A percentile compares a stretch with the other conserved stretches of the same genome.
phyloP scores from a whole-genome alignment of 53 echinoderm and acorn worm genomes.

The Luidia sarsii region DNA sequence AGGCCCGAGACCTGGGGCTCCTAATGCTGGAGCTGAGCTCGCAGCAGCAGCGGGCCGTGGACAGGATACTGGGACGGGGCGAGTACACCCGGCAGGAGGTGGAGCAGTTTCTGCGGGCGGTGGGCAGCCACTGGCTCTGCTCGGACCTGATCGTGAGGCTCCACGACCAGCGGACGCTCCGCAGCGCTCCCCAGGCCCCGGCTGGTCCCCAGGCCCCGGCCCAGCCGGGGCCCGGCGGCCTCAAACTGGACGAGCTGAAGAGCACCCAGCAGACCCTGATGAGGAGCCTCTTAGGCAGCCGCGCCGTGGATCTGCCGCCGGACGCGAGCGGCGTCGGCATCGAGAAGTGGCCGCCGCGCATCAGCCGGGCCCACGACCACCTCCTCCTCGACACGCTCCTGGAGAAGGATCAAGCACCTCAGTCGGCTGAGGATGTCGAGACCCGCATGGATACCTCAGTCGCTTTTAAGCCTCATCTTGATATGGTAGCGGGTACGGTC shows the following conservation, averaged over 20 bases:
- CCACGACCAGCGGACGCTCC: not conserved
- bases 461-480: no score
- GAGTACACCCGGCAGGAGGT: not conserved
- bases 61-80: not conserved
- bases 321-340: no score
- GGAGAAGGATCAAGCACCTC: no score
- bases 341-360: no score
- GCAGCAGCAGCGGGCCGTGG: not conserved
- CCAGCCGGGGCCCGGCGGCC: no score
- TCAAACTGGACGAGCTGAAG: slow-evolving; percentile 10
- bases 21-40: not conserved
- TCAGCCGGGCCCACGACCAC: no score
- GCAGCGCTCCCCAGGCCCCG: not conserved
- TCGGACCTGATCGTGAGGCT: not conserved
- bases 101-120: not conserved
- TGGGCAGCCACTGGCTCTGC: slow-evolving; percentile 2
- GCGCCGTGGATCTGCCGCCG: no score
- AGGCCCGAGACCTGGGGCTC: not conserved
- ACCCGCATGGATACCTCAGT: no score
- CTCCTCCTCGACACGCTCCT: no score
- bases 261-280: slow-evolving; percentile 10
- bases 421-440: no score
- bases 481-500: no score
- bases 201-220: not conserved
- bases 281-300: not conserved